Evolutionary conservation across 2,888 invertebrate genomes (phyloP), one percentile per base, ranked within the genome.

Genomic region (Psococerastis gibbosa): DNA sequence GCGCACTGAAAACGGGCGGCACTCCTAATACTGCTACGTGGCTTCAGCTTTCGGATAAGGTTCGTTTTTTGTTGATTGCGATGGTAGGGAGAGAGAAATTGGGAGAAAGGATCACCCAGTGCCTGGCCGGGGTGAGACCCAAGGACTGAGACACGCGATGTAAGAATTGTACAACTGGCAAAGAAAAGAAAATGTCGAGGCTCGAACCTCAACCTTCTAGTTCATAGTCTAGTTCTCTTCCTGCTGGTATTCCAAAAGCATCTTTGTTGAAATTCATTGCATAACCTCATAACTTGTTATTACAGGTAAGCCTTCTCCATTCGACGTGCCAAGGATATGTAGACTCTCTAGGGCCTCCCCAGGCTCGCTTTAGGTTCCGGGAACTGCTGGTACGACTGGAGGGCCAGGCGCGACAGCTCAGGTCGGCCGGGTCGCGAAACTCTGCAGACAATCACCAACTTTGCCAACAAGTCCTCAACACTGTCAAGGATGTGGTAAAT

Each of bases 291-390:
- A n/a, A n/a, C 61, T 62, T 41, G 56, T 58, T n/a, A n/a, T n/a
- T 27, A 11, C 27, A 27, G 27, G 27, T 84, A 42, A 80, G 84
- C 52, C 69, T 80, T 50, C 70, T 92, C 54, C 82, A 87, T 56
- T 75, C 76, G 16, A 76, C 80, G 50, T 91, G 89, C 63, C 73
- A 78, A 54, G 76, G 78, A 52, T 85, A 83, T 55, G 82, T 84
- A 13, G 91, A 91, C 52, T 73, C 72, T 46, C 67, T 71, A 13
- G 77, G 83, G 55, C 80, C 85, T 9, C 83, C 87, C 15, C 85
- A 88, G 57, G 77, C 81, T 42, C 81, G 89, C 56, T 88, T 91
- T 61, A 82, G 88, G 54, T 81, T 87, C 57, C 75, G 84, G 33
- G 78, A 82, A 59, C 60, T 81, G 48, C 67, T 81, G 20, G 72